Percentiles rank a stretch among this genome's conserved stretches.
Conservation (phyloP, 37 sponge, comb jelly and placozoan species). For the Ianthella basta region DNA sequence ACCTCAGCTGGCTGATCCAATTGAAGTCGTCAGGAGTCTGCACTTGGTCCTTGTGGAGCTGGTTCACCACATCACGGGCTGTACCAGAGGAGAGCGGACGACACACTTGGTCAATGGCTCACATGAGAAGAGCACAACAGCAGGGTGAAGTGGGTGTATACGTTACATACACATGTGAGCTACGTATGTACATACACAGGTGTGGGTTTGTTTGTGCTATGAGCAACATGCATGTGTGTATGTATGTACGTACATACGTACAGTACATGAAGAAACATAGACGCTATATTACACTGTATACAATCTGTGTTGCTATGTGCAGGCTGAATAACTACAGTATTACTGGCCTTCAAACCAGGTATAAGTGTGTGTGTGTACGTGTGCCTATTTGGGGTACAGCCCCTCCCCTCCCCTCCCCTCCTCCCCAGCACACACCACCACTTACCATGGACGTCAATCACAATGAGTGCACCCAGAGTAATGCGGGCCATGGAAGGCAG, state of each 20-base stretch:
- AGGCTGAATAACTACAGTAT: no score
- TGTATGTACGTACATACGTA: not conserved
- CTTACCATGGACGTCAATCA: constrained; percentile 97
- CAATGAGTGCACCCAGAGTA: constrained; percentile 97
- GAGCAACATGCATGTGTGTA: not conserved
- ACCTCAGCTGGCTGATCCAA: constrained; percentile 98
- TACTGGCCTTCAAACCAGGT: no score
- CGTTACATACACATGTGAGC: constrained; percentile 11
- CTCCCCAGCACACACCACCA: no score
- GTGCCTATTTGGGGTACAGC: no score
- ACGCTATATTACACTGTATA: no score
- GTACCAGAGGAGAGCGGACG: constrained; percentile 7
- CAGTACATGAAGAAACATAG: no score
- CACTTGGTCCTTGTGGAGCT: constrained; percentile 79
- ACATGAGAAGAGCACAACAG: no score
- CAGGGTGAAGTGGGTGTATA: no score
- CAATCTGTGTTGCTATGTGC: no score
- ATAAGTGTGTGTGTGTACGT: no score
- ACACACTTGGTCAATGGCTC: not conserved
- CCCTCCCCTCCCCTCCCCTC: no score
- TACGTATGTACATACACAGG: not conserved
- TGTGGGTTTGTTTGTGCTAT: no score
- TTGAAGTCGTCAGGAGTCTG: constrained; percentile 84
- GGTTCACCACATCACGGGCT: constrained; percentile 95
- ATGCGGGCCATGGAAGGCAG: constrained; percentile 89